These are phyloP conservation scores for Menidia beryllina DNA, from an alignment of 2,113 vertebrate species.

Conservation along the genomic window DNA sequence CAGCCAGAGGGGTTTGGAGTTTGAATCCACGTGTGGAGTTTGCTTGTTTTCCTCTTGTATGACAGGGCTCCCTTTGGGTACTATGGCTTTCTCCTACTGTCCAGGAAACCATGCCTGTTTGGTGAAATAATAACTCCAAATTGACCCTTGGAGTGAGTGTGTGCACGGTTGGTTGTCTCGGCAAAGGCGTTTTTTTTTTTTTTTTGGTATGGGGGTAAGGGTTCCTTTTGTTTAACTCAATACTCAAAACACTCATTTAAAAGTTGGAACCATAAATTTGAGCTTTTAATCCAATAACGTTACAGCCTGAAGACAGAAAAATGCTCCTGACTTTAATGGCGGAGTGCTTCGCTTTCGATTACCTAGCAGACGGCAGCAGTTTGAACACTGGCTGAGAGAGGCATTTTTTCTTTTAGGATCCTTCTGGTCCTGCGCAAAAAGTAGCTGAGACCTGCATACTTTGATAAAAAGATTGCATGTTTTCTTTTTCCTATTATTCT, in stretches of 20 bases:
- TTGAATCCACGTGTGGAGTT: no score
- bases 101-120: no score
- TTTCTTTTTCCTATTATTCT: not conserved
- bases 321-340: not conserved
- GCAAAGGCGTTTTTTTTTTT: no score
- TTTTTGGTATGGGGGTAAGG: no score
- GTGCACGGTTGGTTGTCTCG: no score
- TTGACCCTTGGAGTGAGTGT: no score
- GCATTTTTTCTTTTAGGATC: not conserved
- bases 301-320: not conserved
- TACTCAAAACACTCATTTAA: not conserved
- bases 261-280: not conserved
- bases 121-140: no score
- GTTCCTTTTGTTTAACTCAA: no score
- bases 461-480: not conserved
- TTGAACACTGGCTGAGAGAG: not conserved
- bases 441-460: constrained; percentile 2
- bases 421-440: not conserved
- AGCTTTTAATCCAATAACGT: not conserved
- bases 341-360: not conserved
- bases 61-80: no score
- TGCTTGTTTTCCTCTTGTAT: no score
- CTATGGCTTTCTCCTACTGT: no score
- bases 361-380: not conserved
- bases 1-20: no score